Percentiles rank a stretch among this genome's conserved stretches.
Evolutionary conservation across 2,797 vertebrate species (phyloP).

Genomic region (Sphenodon punctatus): DNA sequence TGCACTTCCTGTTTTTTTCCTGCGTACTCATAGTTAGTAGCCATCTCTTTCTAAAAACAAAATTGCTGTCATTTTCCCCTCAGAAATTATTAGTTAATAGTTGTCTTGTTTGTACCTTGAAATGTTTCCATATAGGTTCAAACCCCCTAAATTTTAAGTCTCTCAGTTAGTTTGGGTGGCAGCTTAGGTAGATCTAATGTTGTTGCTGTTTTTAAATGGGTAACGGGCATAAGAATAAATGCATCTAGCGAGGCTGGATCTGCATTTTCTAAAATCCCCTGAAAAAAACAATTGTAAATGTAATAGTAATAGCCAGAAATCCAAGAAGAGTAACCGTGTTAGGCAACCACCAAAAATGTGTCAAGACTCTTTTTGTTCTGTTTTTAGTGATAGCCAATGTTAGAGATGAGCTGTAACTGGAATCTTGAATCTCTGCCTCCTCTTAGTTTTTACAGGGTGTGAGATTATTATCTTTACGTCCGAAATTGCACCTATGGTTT

Average conservation of each 20-base stretch:
- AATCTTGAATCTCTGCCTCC: neutral
- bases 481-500: neutral
- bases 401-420: neutral
- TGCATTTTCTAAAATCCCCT: neutral
- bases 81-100: neutral
- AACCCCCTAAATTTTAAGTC: neutral
- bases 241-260: constrained; percentile 1
- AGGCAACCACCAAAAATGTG: too few relatives aligned
- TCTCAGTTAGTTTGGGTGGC: neutral
- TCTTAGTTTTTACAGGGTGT: neutral
- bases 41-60: neutral
- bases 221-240: neutral
- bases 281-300: too few relatives aligned
- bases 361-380: too few relatives aligned
- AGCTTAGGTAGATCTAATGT: neutral
- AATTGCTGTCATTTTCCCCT: too few relatives aligned
- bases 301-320: too few relatives aligned
- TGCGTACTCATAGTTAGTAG: neutral
- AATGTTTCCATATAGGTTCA: neutral
- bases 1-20: neutral
- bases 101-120: neutral
- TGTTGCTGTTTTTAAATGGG: neutral
- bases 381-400: neutral
- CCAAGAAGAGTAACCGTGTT: too few relatives aligned
- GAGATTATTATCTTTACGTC: neutral